These are phyloP conservation scores for Proisotoma minuta DNA, from an alignment of 2,888 invertebrate species.

Conservation along the genomic window DNA sequence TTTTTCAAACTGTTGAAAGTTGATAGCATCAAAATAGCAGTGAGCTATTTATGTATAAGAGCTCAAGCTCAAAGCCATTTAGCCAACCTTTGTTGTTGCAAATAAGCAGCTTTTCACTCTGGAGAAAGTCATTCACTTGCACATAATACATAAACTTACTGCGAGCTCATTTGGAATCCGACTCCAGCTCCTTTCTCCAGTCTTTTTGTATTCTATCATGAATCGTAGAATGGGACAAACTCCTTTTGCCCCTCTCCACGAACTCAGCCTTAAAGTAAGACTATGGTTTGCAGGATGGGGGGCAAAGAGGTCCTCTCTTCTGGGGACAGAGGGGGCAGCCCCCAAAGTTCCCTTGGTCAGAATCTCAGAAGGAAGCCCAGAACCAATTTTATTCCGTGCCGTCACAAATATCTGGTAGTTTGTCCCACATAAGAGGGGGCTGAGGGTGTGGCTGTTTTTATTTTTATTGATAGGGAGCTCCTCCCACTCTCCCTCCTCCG, in stretches of 20 bases:
- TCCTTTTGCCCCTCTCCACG: too few relatives aligned
- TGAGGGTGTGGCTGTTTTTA: constrained; percentile 70
- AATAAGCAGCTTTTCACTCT: too few relatives aligned
- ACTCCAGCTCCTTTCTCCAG: constrained; percentile 35
- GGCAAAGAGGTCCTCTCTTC: constrained; percentile 39
- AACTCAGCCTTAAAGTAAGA: too few relatives aligned
- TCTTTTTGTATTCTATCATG: constrained; percentile 67
- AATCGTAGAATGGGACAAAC: constrained; percentile 83
- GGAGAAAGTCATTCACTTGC: not conserved
- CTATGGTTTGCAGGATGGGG: constrained; percentile 56
- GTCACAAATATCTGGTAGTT: constrained; percentile 82
- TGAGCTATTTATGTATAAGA: not conserved
- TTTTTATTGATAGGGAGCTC: constrained; percentile 79
- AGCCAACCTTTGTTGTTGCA: too few relatives aligned
- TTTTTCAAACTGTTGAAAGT: too few relatives aligned
- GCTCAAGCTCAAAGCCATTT: too few relatives aligned
- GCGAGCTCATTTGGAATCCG: constrained; percentile 36
- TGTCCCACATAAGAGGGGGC: constrained; percentile 81
- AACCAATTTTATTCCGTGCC: constrained; percentile 84
- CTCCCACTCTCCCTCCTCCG: constrained; percentile 89
- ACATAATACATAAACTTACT: constrained; percentile 11
- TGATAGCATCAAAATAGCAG: too few relatives aligned
- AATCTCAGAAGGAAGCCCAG: constrained; percentile 81
- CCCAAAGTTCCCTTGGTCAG: constrained; percentile 79
- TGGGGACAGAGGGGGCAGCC: constrained; percentile 40